phyloP scores from a whole-genome alignment of 2,888 invertebrate species.

The Ichneumoninae sp. region DNA sequence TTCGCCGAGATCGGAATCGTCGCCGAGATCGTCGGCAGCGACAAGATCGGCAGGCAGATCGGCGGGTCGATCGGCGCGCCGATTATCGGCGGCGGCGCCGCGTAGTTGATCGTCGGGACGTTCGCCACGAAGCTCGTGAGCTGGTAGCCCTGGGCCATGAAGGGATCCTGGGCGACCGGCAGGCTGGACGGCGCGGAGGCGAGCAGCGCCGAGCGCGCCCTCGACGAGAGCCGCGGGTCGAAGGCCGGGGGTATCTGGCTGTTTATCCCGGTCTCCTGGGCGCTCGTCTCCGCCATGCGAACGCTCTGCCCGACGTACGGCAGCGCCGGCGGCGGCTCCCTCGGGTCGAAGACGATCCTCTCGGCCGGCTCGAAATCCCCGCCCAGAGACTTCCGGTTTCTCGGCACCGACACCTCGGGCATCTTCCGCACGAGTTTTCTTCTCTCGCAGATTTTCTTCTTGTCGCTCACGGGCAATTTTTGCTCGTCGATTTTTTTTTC shows the following conservation, averaged over 20 bases:
- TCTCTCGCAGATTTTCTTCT: conserved; percentile 20
- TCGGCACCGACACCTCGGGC: not conserved
- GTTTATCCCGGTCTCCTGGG: conserved; percentile 10
- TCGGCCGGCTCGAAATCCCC: conserved; percentile 69
- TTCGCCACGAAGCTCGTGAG: conserved; percentile 26
- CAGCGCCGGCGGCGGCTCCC: conserved; percentile 59
- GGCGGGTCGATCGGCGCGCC: conserved; percentile 41
- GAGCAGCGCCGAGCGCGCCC: conserved; percentile 55
- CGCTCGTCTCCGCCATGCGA: conserved; percentile 2
- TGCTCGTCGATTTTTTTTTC: not conserved
- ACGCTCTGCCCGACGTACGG: conserved; percentile 16
- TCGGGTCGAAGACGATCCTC: conserved; percentile 38
- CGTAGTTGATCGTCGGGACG: conserved; percentile 60
- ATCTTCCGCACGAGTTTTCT: conserved; percentile 22
- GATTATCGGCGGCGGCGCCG: conserved; percentile 57
- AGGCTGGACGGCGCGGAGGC: conserved; percentile 42
- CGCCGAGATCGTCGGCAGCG: conserved; percentile 34
- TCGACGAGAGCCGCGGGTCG: conserved; percentile 62
- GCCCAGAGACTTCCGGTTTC: not conserved
- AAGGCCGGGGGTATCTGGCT: conserved; percentile 39
- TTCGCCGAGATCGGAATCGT: conserved; percentile 3
- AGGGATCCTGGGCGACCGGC: conserved; percentile 49
- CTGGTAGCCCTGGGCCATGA: conserved; percentile 36
- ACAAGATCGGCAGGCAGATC: conserved; percentile 36
- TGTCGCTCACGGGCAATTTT: not conserved